Evolutionary conservation across 30 jellyfish, hydroid and myxozoan species (phyloP).

Genomic region (Nemopilema nomurai): DNA sequence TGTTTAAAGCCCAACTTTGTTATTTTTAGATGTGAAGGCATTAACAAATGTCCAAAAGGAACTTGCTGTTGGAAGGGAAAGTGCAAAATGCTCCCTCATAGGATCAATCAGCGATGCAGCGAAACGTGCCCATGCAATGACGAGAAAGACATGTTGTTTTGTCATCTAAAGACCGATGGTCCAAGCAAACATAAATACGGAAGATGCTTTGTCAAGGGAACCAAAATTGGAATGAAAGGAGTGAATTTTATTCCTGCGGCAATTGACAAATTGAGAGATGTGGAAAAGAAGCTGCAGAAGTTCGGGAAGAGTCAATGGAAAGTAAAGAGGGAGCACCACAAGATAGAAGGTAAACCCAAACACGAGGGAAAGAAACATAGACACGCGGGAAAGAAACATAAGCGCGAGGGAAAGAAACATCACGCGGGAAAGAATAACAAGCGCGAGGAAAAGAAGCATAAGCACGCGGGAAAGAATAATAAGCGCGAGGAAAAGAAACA

Average conservation of each 20-base stretch:
- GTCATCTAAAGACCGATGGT: conserved; percentile 34
- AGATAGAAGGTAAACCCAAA: conserved; percentile 3
- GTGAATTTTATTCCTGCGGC: conserved; percentile 53
- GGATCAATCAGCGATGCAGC: conserved; percentile 67
- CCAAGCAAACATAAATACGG: conserved; percentile 34
- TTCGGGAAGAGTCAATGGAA: neutral
- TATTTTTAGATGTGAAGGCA: conserved; percentile 38
- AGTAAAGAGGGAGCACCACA: neutral
- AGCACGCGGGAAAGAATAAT: neutral
- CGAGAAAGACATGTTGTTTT: conserved; percentile 35
- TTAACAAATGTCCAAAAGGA: conserved; percentile 32
- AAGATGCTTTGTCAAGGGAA: conserved; percentile 57
- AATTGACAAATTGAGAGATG: conserved; percentile 41
- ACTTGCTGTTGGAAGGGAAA: conserved; percentile 77
- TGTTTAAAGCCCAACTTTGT: neutral
- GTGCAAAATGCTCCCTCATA: conserved; percentile 60
- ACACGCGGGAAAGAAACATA: conserved; percentile 18
- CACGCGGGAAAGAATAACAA: no score
- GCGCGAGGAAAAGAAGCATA: neutral
- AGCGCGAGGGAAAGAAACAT: neutral
- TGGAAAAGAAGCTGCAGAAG: conserved; percentile 42
- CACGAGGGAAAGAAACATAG: neutral
- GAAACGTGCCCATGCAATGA: conserved; percentile 59
- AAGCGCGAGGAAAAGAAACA: no score
- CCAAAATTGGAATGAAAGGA: conserved; percentile 23